Conservation (phyloP, 2,113 vertebrate genomes). For the Saccopteryx bilineata region DNA sequence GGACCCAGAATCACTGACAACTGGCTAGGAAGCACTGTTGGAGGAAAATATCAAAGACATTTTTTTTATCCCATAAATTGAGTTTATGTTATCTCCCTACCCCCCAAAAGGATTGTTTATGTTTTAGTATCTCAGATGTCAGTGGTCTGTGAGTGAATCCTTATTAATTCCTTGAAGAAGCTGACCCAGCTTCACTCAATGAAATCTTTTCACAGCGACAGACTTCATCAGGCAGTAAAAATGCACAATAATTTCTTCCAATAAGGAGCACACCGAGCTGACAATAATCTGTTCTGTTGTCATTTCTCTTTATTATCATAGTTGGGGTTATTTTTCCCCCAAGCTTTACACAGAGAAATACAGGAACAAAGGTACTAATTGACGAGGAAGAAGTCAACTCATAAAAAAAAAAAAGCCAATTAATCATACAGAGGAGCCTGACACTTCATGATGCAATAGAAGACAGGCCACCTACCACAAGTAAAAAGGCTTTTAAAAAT, state of each 20-base stretch:
- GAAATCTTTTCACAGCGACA: constrained; percentile 85
- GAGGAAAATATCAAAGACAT: constrained; percentile 71
- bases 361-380: constrained; percentile 85
- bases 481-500: constrained; percentile 80
- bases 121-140: constrained; percentile 79
- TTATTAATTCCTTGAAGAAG: constrained; percentile 81
- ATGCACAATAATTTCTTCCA: constrained; percentile 83
- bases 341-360: constrained; percentile 71
- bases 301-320: constrained; percentile 84
- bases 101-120: constrained; percentile 73
- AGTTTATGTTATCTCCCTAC: constrained; percentile 77
- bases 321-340: constrained; percentile 77
- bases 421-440: constrained; percentile 87
- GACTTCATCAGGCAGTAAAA: constrained; percentile 85
- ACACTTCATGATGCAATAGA: constrained; percentile 83
- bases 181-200: constrained; percentile 78
- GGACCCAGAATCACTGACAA: constrained; percentile 80
- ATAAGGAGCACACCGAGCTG: constrained; percentile 81
- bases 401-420: constrained; percentile 90
- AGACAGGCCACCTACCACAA: constrained; percentile 74
- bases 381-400: constrained; percentile 84
- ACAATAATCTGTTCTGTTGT: constrained; percentile 86
- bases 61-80: constrained; percentile 79
- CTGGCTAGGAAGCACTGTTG: constrained; percentile 74
- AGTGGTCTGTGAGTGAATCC: constrained; percentile 62